Evolutionary conservation across 2,888 invertebrate genomes (phyloP).

Genomic region (Meloe dianella): DNA sequence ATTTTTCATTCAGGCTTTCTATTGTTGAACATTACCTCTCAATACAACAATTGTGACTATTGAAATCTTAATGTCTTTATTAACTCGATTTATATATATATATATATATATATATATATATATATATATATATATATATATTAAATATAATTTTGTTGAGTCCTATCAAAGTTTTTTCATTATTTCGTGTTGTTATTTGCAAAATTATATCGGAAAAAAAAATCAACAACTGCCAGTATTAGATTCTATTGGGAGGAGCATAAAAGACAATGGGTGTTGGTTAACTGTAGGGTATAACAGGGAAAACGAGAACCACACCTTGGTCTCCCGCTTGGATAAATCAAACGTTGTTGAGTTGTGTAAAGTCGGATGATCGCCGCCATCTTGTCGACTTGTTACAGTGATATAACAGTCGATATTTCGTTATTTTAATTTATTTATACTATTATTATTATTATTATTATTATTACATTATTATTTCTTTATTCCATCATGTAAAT

Average conservation of each 20-base stretch:
- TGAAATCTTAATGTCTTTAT: not conserved
- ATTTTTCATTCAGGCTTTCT: not conserved
- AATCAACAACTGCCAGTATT: conserved; percentile 22
- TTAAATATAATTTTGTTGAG: not conserved
- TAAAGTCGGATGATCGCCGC: conserved; percentile 38
- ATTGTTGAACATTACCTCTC: conserved; percentile 1
- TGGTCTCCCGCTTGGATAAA: conserved; percentile 50
- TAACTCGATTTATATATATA: not conserved
- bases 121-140: no score
- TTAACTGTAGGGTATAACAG: conserved; percentile 47
- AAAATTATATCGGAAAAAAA: conserved; percentile 3
- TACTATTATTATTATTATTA: conserved; percentile 6
- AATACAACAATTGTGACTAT: conserved; percentile 3
- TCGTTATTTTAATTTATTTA: conserved; percentile 6
- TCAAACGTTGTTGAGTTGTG: conserved; percentile 29
- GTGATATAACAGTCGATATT: conserved; percentile 31
- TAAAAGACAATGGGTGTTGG: conserved; percentile 53
- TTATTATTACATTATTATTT: conserved; percentile 20
- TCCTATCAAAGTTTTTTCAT: not conserved
- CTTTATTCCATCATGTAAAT: conserved; percentile 32
- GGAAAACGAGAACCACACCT: conserved; percentile 51
- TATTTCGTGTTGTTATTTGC: not conserved
- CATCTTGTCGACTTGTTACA: conserved; percentile 52
- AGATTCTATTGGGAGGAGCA: conserved; percentile 49
- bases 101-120: no score